Evolutionary conservation across 2,888 invertebrate species (phyloP), one percentile per base, ranked within the genome.

Genomic region (Leptothorax acervorum): DNA sequence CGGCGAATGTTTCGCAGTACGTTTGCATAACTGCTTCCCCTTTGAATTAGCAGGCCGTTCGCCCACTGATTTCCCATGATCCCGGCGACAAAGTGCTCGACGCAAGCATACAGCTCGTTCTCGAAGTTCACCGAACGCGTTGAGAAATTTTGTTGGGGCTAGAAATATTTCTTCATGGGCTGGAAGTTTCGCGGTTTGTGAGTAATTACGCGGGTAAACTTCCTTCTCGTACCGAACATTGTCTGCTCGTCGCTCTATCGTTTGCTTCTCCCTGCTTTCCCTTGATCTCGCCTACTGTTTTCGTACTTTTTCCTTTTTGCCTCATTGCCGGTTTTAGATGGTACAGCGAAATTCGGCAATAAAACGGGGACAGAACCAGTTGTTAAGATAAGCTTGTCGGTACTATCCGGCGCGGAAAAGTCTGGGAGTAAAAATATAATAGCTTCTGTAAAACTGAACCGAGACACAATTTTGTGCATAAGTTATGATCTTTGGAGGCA

Each of bases 351-450:
- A 90, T 88, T 86, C 81, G 68, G 68, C 71, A 81, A 71, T 86
- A 85, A 82, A 88, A 87, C 82, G 82, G 71, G 11, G 51, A 42
- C 70, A 60, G 18, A 65, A 73, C 63, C 55, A 71, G 73, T 85
- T 86, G 87, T 89, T 87, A 86, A 88, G 88, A 87, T 89, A 88
- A 87, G 79, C 78, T 51, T 23, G 83, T 39, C 68, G 62, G 55
- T 31, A 23, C 53, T 35, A 53, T 18, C 18, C 68, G 60, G 60
- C 66, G 35, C 48, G 81, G 42, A 55, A 65, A 85, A 73, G 63
- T 55, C 55, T 6, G 68, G 35, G 73, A 85, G 86, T 89, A 86
- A 89, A 89, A 89, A 86, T 88, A 84, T 89, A 88, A 89, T 66
- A 84, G 66, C 82, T 79, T 66, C 42, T 78, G 82, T 74, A 83